These are phyloP conservation scores for Smittia aterrima DNA, from an alignment of 2,888 invertebrate species.

Conservation along the genomic window DNA sequence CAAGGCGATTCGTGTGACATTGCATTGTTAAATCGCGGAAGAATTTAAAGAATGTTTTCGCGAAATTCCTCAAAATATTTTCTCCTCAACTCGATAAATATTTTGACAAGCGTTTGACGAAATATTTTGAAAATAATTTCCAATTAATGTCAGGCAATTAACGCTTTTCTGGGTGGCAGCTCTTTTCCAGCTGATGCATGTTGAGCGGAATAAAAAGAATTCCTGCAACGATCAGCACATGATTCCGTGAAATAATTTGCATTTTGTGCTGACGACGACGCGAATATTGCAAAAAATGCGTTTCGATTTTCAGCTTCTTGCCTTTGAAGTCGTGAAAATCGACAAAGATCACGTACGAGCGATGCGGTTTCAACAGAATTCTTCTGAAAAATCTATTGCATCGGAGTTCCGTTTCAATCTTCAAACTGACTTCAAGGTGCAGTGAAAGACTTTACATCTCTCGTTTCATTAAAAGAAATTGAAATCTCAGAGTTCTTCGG, in stretches of 20 bases:
- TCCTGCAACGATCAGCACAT: conserved; percentile 5
- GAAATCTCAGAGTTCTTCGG: too few relatives aligned
- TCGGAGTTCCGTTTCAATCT: not conserved
- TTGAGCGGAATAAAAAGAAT: conserved; percentile 9
- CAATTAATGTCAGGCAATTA: conserved; percentile 36
- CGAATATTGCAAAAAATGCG: conserved; percentile 6
- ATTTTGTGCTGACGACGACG: not conserved
- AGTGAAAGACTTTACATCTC: too few relatives aligned
- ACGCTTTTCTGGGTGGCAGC: conserved; percentile 20
- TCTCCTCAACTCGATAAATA: not conserved
- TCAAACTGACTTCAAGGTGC: too few relatives aligned
- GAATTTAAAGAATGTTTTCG: not conserved
- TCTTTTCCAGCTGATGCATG: conserved; percentile 30
- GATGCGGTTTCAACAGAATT: conserved; percentile 4
- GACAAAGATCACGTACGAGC: conserved; percentile 24
- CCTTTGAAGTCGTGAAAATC: conserved; percentile 28
- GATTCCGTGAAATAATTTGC: conserved; percentile 36
- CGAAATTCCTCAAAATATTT: conserved; percentile 12
- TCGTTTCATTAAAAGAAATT: too few relatives aligned
- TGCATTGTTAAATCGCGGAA: conserved; percentile 26
- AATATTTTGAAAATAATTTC: conserved; percentile 37
- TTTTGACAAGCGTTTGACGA: conserved; percentile 24
- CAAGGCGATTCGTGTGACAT: too few relatives aligned
- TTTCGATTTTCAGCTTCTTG: conserved; percentile 19
- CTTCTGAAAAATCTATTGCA: not conserved